Conservation (phyloP, 1,140 invertebrate species). For the Bombus impatiens region DNA sequence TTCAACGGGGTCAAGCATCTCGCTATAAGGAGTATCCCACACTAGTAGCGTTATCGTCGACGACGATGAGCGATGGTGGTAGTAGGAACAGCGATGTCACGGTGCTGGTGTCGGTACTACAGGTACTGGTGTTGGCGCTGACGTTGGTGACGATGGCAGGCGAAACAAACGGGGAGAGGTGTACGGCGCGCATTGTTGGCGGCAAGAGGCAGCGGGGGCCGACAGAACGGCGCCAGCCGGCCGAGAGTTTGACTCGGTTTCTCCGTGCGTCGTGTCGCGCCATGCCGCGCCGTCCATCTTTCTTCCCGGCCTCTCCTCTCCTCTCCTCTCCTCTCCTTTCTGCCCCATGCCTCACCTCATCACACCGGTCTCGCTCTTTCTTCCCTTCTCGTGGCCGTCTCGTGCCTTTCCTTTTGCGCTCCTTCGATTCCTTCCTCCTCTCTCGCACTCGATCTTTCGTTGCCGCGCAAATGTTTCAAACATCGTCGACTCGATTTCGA, state of each 20-base stretch:
- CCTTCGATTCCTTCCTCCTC: conserved; percentile 40
- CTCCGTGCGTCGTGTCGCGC: conserved; percentile 22
- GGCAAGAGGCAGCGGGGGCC: conserved; percentile 71
- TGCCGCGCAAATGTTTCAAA: conserved; percentile 23
- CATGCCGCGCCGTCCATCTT: conserved; percentile 44
- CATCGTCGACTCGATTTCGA: conserved; percentile 21
- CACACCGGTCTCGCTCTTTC: background rate
- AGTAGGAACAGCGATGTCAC: background rate
- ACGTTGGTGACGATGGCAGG: conserved; percentile 34
- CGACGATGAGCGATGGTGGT: conserved; percentile 32
- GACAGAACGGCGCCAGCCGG: conserved; percentile 78
- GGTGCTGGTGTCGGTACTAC: background rate
- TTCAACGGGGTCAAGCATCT: conserved; percentile 29
- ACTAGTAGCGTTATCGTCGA: background rate
- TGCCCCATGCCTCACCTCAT: background rate
- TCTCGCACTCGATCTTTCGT: conserved; percentile 2
- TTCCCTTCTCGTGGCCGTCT: background rate
- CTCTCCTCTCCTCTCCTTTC: background rate
- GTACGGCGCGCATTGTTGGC: conserved; percentile 71
- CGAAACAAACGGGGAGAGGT: conserved; percentile 31
- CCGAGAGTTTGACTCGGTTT: conserved; percentile 69
- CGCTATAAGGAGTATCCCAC: conserved; percentile 38
- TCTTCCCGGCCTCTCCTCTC: conserved; percentile 24
- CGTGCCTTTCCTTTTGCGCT: conserved; percentile 18
- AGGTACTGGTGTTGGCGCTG: conserved; percentile 53